These are phyloP conservation scores for Chondrosia reniformis DNA, from an alignment of 37 sponge, comb jelly and placozoan species.

Conservation along the genomic window DNA sequence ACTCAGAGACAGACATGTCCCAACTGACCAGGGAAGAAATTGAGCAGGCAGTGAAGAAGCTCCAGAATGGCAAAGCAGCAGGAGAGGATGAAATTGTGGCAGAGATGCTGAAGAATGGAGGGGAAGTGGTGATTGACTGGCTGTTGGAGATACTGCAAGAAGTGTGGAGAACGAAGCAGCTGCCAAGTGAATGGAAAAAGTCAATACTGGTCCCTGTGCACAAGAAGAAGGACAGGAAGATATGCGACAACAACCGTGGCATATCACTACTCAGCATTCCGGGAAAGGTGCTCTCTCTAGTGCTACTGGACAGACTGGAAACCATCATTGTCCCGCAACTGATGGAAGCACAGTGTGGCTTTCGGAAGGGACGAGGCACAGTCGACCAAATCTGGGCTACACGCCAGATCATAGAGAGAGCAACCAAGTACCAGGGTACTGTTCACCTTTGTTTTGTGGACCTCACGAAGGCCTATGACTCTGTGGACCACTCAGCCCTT, in stretches of 20 bases:
- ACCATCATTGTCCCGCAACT: constrained; percentile 16
- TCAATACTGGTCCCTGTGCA: constrained; percentile 1
- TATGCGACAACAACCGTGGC: constrained; percentile 15
- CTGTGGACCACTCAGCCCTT: not conserved
- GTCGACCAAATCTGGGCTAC: constrained; percentile 14
- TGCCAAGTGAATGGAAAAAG: constrained; percentile 8
- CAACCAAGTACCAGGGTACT: constrained; percentile 7
- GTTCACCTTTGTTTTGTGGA: not conserved
- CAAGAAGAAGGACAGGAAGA: constrained; percentile 19
- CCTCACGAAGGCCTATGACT: constrained; percentile 17
- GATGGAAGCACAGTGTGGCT: constrained; percentile 5
- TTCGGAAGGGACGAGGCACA: constrained; percentile 12
- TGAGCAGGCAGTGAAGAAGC: not conserved
- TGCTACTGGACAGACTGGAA: constrained; percentile 1
- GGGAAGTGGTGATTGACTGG: constrained; percentile 11
- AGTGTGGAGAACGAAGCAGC: constrained; percentile 2
- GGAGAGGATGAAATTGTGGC: constrained; percentile 24
- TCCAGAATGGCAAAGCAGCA: constrained; percentile 25
- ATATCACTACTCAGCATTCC: constrained; percentile 3
- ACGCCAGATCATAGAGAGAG: constrained; percentile 12
- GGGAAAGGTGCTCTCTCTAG: constrained; percentile 13
- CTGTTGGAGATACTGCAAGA: constrained; percentile 6
- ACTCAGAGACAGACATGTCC: constrained; percentile 1
- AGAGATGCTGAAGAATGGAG: constrained; percentile 22
- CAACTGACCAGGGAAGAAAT: constrained; percentile 19